A percentile compares a stretch with the other conserved stretches of the same genome.
Conservation (phyloP, 2,113 vertebrate genomes). For the Pseudopipra pipra region DNA sequence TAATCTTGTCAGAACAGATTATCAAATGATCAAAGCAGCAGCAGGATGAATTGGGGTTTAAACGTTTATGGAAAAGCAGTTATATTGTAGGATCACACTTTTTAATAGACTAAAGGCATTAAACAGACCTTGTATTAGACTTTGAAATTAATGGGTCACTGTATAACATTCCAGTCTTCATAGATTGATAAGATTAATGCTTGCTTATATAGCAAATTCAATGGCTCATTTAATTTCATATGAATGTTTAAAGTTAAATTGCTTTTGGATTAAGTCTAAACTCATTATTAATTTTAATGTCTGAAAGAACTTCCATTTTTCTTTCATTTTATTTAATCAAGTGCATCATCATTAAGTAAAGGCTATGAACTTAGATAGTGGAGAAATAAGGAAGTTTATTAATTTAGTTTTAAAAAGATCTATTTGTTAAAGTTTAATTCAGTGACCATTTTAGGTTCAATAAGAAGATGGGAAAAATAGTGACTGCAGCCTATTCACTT, state of each 20-base stretch:
- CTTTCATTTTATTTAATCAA: slow-evolving; percentile 83
- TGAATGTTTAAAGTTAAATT: slow-evolving; percentile 88
- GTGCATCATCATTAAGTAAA: slow-evolving; percentile 80
- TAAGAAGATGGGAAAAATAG: slow-evolving; percentile 35
- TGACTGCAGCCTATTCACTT: slow-evolving; percentile 29
- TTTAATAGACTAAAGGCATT: slow-evolving; percentile 82
- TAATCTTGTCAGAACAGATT: slow-evolving; percentile 71
- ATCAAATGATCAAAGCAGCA: slow-evolving; percentile 71
- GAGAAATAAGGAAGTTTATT: slow-evolving; percentile 78
- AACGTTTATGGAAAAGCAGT: slow-evolving; percentile 78
- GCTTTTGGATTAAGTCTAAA: slow-evolving; percentile 87
- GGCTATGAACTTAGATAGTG: slow-evolving; percentile 66
- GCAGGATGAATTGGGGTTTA: slow-evolving; percentile 72
- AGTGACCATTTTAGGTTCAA: slow-evolving; percentile 41
- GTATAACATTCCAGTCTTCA: slow-evolving; percentile 80
- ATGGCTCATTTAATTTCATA: slow-evolving; percentile 91
- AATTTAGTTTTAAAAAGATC: slow-evolving; percentile 69
- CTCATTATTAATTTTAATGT: slow-evolving; percentile 84
- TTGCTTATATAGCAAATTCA: slow-evolving; percentile 86
- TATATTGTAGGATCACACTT: slow-evolving; percentile 76
- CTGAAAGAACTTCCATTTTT: slow-evolving; percentile 83
- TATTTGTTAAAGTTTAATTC: slow-evolving; percentile 72
- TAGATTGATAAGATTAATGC: slow-evolving; percentile 86
- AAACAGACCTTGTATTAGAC: slow-evolving; percentile 80
- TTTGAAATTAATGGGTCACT: slow-evolving; percentile 85